These are phyloP conservation scores for Cephalopachus bancanus DNA, from an alignment of 2,797 vertebrate species.

Conservation along the genomic window DNA sequence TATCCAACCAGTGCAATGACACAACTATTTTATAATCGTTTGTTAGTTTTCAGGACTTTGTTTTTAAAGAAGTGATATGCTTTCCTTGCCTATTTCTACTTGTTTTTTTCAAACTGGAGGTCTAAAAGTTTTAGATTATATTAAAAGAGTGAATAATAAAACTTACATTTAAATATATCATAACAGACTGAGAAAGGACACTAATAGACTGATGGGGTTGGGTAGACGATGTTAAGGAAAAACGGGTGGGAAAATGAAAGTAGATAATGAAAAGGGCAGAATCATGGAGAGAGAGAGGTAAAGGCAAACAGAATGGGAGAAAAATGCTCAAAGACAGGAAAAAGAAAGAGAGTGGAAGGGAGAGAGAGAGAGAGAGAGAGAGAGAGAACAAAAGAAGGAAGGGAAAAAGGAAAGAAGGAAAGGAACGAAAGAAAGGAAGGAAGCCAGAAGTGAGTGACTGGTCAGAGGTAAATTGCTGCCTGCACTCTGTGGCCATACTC, in stretches of 20 bases:
- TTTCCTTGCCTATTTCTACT: neutral
- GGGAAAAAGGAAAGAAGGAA: neutral
- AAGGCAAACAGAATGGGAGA: neutral
- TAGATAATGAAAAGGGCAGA: neutral
- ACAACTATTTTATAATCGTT: neutral
- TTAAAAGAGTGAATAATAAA: neutral
- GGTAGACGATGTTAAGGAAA: neutral
- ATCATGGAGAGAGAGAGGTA: neutral
- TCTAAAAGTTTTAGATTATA: neutral
- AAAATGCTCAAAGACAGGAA: neutral
- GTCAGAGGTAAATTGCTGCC: neutral
- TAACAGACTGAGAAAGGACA: neutral
- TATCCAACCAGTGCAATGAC: neutral
- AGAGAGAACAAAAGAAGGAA: too few relatives aligned
- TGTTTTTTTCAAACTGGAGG: neutral
- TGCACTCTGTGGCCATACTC: neutral
- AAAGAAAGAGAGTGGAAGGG: neutral
- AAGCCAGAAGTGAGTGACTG: neutral
- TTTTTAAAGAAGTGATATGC: neutral
- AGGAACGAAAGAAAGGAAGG: accelerated
- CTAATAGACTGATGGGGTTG: neutral
- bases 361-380: neutral
- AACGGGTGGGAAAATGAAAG: neutral
- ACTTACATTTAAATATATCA: neutral
- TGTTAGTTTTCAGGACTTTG: neutral